Conservation (phyloP, 2,888 invertebrate genomes). For the Orchesella flavescens region DNA sequence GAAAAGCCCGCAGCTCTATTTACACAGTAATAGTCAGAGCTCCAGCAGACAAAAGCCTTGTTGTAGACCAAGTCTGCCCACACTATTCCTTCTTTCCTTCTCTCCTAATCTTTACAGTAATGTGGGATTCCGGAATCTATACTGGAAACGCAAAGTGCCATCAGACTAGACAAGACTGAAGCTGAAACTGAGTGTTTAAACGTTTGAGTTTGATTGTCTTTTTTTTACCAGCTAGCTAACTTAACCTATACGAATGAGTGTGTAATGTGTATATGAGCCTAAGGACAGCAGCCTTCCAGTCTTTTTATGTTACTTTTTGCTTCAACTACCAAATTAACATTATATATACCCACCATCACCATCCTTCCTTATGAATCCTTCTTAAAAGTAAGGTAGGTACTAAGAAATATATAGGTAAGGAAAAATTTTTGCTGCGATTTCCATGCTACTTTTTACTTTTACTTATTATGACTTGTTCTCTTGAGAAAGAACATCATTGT, state of each 20-base stretch:
- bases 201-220: not conserved
- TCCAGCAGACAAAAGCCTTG: constrained; percentile 18
- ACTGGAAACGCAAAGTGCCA: not conserved
- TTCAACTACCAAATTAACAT: constrained; percentile 49
- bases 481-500: constrained; percentile 4
- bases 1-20: constrained; percentile 43
- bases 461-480: not conserved
- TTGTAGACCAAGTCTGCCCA: not conserved
- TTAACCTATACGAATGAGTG: no score
- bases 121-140: not conserved
- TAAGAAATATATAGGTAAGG: not conserved
- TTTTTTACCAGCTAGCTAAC: no score
- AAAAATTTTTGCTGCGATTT: constrained; percentile 35
- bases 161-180: not conserved
- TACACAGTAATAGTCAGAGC: not conserved
- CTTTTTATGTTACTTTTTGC: constrained; percentile 18
- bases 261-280: not conserved
- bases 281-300: not conserved
- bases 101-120: not conserved
- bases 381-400: constrained; percentile 3
- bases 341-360: constrained; percentile 7
- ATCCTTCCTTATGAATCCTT: constrained; percentile 7
- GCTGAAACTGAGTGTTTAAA: not conserved
- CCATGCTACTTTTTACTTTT: constrained; percentile 19
- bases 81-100: not conserved